Base-by-base conservation (phyloP, 2,113 vertebrate species). In the Chaetorhynchus papuensis region DNA sequence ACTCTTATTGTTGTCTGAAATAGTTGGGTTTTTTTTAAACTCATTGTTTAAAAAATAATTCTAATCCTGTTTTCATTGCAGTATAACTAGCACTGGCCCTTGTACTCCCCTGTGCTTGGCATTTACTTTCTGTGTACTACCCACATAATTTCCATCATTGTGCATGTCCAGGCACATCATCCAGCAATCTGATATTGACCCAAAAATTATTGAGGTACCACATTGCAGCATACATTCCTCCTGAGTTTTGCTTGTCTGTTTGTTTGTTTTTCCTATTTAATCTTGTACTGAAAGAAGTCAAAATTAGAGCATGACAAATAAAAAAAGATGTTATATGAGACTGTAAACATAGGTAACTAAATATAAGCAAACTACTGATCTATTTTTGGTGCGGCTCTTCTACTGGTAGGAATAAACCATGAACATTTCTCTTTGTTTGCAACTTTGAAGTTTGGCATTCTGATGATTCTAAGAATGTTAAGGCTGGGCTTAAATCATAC, bases 11-110 rank as follows among this genome's bases (percentile, higher is more conserved):
- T 50, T 45, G 10, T 35, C 28, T 81, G 60, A 94, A 66, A 49
- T 11, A 15, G 3, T 2, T 49, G 12, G 2, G 4, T 0, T 5
- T 39, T 37, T 41, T 37, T 63, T 12, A 4, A 81, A 49, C 5
- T 59, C 18, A 41, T 12, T 60, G 4, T 28, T n/a, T n/a, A 35
- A 39, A 12, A n/a, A 26, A n/a, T 70, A 70, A 60, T 76, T 72
- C 10, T 53, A 84, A 78, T 74, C 4, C 8, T 82, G 16, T 47
- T 75, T 56, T 54, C 13, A 45, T n/a, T 64, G 13, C 23, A 53
- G 27, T 52, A 64, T 53, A 69, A n/a, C 3, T 53, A 47, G 10
- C 39, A 57, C 19, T 37, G 15, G 22, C 39, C 24, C 47, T 89
- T 76, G 30, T 53, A 35, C 44, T 82, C 14, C 74, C 23, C 11